phyloP scores from a whole-genome alignment of 2,888 invertebrate genomes.

The Drosophila diplacantha region DNA sequence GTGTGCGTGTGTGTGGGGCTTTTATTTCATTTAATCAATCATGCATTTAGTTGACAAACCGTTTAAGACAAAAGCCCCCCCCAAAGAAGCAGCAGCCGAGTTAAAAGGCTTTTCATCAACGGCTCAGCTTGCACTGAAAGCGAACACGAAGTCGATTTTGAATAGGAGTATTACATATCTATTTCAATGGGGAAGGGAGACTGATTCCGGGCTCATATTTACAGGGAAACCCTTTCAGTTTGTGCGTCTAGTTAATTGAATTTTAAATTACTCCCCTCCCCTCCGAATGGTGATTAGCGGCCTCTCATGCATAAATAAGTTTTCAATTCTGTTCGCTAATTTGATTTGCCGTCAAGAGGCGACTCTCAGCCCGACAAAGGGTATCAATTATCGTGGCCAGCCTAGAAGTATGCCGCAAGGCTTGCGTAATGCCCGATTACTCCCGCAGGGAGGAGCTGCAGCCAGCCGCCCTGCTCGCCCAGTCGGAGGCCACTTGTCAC shows the following conservation, averaged over 20 bases:
- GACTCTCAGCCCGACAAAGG: not conserved
- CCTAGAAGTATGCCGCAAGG: conserved; percentile 55
- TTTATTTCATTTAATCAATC: conserved; percentile 66
- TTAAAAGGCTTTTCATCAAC: conserved; percentile 45
- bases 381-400: conserved; percentile 50
- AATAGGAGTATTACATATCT: conserved; percentile 13
- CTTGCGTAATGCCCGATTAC: conserved; percentile 68
- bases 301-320: conserved; percentile 66
- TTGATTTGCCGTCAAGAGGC: conserved; percentile 51
- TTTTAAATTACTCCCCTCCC: conserved; percentile 53
- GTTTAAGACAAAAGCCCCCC: conserved; percentile 47
- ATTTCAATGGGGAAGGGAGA: not conserved
- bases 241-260: conserved; percentile 61
- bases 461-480: not conserved
- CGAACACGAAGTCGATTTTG: conserved; percentile 22
- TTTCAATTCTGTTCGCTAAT: conserved; percentile 70
- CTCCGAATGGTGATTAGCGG: conserved; percentile 44
- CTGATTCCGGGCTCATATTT: not conserved
- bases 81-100: conserved; percentile 19
- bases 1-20: conserved; percentile 27
- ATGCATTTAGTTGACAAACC: conserved; percentile 52
- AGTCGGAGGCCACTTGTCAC: conserved; percentile 58
- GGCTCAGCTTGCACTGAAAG: conserved; percentile 16
- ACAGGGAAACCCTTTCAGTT: conserved; percentile 11
- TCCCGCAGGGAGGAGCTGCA: conserved; percentile 46